Conservation (phyloP, 2,797 vertebrate genomes). For the Platyrinchus mystaceus region DNA sequence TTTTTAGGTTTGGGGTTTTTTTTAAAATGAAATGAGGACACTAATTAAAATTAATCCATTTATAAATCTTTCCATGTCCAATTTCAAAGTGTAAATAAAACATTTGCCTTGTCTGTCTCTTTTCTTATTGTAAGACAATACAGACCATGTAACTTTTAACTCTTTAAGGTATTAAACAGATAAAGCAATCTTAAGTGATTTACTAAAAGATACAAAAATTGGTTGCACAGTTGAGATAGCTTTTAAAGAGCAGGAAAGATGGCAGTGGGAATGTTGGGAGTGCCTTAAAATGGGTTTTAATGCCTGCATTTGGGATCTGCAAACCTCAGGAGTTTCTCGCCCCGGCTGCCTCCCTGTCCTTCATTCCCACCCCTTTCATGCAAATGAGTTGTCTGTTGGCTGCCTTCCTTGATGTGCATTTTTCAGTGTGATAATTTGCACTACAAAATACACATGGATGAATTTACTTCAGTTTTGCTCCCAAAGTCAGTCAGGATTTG, state of each 20-base stretch:
- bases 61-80: slow-evolving; percentile 24
- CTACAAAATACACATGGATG: not conserved
- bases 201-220: not conserved
- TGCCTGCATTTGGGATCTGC: slow-evolving; percentile 2
- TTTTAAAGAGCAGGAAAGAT: not conserved
- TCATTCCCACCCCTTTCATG: not conserved
- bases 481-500: not conserved
- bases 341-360: not conserved
- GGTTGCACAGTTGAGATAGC: not conserved
- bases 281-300: not conserved
- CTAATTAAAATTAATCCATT: slow-evolving; percentile 57
- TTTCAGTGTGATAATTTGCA: not conserved
- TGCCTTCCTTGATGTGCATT: not conserved
- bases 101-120: not conserved
- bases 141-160: slow-evolving; percentile 13
- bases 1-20: not conserved
- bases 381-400: not conserved
- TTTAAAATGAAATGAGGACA: not conserved
- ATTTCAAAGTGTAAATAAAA: slow-evolving; percentile 47
- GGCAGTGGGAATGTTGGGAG: not conserved
- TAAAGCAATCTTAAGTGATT: not conserved
- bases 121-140: not conserved
- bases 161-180: not conserved
- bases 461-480: not conserved
- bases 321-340: not conserved